Evolutionary conservation across 2,888 invertebrate species (phyloP).

Genomic region (Himalopsyche japonica): DNA sequence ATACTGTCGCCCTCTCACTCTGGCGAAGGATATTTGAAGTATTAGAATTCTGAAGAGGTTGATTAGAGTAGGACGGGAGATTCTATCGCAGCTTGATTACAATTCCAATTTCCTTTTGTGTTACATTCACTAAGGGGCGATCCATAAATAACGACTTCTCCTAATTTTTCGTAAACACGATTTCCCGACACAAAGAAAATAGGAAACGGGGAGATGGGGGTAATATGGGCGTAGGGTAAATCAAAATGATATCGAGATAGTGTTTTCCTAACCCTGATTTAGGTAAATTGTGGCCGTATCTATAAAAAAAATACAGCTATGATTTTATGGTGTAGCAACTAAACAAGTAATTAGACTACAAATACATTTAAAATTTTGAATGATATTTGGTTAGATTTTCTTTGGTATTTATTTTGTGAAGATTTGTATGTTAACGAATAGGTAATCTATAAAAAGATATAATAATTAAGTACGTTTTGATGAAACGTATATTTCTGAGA

Average conservation of each 20-base stretch:
- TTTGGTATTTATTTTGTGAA: too few species aligned
- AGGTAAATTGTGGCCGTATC: background rate
- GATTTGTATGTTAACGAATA: too few species aligned
- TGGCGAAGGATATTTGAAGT: background rate
- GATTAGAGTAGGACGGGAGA: background rate
- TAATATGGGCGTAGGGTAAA: background rate
- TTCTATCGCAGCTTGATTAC: constrained; percentile 27
- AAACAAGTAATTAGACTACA: too few species aligned
- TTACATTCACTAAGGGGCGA: constrained; percentile 4
- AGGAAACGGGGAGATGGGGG: background rate
- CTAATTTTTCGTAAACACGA: constrained; percentile 38
- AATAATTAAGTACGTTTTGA: too few species aligned
- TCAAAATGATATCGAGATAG: background rate
- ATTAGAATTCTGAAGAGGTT: background rate
- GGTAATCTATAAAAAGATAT: too few species aligned
- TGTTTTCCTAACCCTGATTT: background rate
- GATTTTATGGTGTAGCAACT: too few species aligned
- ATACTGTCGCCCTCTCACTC: background rate
- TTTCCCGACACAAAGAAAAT: constrained; percentile 20
- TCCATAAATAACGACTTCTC: constrained; percentile 30
- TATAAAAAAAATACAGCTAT: too few species aligned
- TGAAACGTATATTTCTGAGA: too few species aligned
- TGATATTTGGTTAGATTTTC: too few species aligned
- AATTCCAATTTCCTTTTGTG: constrained; percentile 33
- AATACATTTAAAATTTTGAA: too few species aligned